These are phyloP conservation scores for Mungos mungo DNA, from an alignment of 2,113 vertebrate genomes.

Conservation along the genomic window DNA sequence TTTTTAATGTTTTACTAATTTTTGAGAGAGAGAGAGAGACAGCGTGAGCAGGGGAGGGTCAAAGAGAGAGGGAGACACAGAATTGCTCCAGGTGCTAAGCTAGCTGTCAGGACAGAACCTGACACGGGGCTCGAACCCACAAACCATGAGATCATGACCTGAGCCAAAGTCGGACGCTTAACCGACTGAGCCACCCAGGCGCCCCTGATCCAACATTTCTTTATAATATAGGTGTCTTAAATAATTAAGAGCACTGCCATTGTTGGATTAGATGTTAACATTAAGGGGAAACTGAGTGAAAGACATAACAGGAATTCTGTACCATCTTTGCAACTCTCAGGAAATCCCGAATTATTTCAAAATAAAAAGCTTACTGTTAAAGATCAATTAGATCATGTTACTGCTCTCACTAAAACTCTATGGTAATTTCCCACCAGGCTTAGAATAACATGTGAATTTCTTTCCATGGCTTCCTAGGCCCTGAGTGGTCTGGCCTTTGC, in stretches of 20 bases:
- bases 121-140: too few relatives aligned
- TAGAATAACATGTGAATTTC: not conserved
- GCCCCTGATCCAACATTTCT: not conserved
- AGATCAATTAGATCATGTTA: not conserved
- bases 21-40: too few relatives aligned
- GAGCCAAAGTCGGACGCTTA: too few relatives aligned
- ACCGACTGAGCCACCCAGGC: not conserved
- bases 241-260: not conserved
- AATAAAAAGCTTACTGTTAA: not conserved
- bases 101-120: too few relatives aligned
- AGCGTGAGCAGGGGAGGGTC: too few relatives aligned
- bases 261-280: not conserved
- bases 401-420: not conserved
- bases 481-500: not conserved
- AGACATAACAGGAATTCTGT: not conserved
- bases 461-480: not conserved
- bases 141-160: too few relatives aligned
- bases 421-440: not conserved
- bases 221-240: not conserved
- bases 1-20: too few relatives aligned
- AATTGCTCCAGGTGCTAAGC: too few relatives aligned
- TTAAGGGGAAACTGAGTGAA: not conserved
- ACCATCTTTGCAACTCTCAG: not conserved
- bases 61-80: too few relatives aligned
- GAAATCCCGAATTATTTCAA: constrained; percentile 30